phyloP scores from a whole-genome alignment of 53 echinoderm and acorn worm genomes.

The Paracentrotus lividus region DNA sequence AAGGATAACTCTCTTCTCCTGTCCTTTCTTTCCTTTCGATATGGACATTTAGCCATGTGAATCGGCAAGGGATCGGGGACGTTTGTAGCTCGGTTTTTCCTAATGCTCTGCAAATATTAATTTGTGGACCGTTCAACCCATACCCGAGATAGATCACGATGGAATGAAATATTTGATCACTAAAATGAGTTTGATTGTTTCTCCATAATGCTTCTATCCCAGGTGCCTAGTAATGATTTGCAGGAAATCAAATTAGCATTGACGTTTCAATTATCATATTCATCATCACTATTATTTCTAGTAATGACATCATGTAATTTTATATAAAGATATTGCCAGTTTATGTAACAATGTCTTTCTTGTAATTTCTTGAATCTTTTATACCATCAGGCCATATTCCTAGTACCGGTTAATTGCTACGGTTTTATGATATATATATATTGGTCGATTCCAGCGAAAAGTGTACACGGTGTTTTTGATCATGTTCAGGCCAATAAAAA shows the following conservation, averaged over 20 bases:
- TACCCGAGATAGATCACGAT: background rate
- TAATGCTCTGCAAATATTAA: constrained; percentile 36
- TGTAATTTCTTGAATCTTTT: background rate
- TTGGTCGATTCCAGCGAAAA: no score
- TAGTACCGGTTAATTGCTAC: no score
- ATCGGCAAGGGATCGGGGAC: constrained; percentile 6
- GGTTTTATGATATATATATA: no score
- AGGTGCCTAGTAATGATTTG: background rate
- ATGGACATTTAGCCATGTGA: constrained; percentile 55
- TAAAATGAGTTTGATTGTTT: constrained; percentile 30
- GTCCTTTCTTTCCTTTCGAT: constrained; percentile 9
- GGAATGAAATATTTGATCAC: constrained; percentile 37
- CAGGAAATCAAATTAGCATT: background rate
- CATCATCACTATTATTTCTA: background rate
- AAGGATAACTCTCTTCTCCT: constrained; percentile 31
- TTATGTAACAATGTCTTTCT: background rate
- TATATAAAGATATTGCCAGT: background rate
- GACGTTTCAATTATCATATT: background rate
- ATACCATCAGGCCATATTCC: no score
- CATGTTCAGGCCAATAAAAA: no score
- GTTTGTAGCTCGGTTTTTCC: constrained; percentile 1
- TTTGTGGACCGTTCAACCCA: background rate
- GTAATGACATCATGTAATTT: background rate
- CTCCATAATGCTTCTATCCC: background rate
- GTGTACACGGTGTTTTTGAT: no score